Evolutionary conservation across 2,113 vertebrate species (phyloP).

Genomic region (Ceyx margarethae): DNA sequence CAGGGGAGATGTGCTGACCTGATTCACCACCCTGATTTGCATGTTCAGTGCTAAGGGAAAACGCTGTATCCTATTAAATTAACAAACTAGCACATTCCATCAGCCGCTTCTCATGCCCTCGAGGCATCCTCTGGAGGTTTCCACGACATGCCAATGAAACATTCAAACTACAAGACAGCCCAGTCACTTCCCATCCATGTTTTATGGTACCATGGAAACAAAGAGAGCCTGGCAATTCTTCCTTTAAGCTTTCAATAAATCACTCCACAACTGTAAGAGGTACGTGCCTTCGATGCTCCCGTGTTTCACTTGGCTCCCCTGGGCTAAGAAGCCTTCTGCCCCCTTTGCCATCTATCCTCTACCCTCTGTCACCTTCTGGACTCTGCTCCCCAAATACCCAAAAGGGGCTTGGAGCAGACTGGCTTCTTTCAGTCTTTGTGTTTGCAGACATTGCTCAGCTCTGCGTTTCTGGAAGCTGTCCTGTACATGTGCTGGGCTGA

Average conservation of each 20-base stretch:
- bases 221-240: slow-evolving; percentile 30
- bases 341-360: not conserved
- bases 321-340: not conserved
- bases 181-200: slow-evolving; percentile 69
- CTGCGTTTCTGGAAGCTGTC: not conserved
- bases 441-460: not conserved
- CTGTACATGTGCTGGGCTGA: slow-evolving; percentile 8
- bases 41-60: slow-evolving; percentile 12
- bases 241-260: slow-evolving; percentile 51
- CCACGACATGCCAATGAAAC: slow-evolving; percentile 54
- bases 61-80: slow-evolving; percentile 56
- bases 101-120: slow-evolving; percentile 58
- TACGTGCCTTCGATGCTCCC: not conserved
- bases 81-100: slow-evolving; percentile 65
- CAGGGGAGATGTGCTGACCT: slow-evolving; percentile 32
- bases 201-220: slow-evolving; percentile 70
- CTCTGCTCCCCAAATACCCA: not conserved
- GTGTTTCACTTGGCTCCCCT: not conserved
- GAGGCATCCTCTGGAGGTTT: slow-evolving; percentile 68
- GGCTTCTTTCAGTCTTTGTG: slow-evolving; percentile 9
- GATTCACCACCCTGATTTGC: slow-evolving; percentile 40
- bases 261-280: slow-evolving; percentile 21
- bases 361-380: not conserved
- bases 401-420: not conserved
- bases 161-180: slow-evolving; percentile 56